Evolutionary conservation across 2,797 vertebrate species (phyloP).

Genomic region (Typhlichthys eigenmanni): DNA sequence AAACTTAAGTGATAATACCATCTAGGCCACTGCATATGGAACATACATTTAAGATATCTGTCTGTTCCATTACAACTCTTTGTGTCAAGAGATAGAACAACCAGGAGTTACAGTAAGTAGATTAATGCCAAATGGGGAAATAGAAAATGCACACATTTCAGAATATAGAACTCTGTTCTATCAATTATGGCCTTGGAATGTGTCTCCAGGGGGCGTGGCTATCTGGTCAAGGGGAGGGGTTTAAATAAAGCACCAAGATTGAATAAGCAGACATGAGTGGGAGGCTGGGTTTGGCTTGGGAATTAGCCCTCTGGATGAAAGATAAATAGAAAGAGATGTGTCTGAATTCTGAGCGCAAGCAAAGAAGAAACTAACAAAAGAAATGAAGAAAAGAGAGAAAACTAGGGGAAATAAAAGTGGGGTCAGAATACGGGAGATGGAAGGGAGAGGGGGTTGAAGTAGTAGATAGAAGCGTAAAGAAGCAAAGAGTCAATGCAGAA

Average conservation of each 20-base stretch:
- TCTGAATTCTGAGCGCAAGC: background rate
- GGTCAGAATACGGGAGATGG: slow-evolving; percentile 3
- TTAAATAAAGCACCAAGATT: slow-evolving; percentile 41
- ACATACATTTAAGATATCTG: slow-evolving; percentile 39
- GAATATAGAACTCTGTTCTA: slow-evolving; percentile 64
- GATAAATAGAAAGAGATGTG: slow-evolving; percentile 8
- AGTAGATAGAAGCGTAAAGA: background rate
- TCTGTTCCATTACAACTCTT: slow-evolving; percentile 49
- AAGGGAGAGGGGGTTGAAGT: background rate
- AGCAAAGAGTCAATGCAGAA: background rate
- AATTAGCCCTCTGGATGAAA: slow-evolving; percentile 22
- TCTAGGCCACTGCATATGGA: slow-evolving; percentile 6
- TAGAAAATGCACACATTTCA: slow-evolving; percentile 31
- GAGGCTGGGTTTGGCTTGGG: slow-evolving; percentile 30
- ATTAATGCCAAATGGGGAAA: slow-evolving; percentile 56
- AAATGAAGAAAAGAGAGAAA: background rate
- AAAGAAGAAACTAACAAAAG: background rate
- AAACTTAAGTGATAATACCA: slow-evolving; percentile 5
- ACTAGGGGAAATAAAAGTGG: slow-evolving; percentile 15
- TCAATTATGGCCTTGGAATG: slow-evolving; percentile 69
- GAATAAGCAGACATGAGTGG: slow-evolving; percentile 62
- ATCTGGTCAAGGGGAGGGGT: slow-evolving; percentile 41
- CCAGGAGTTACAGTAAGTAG: slow-evolving; percentile 40
- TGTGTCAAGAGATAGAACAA: slow-evolving; percentile 24
- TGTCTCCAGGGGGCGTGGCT: slow-evolving; percentile 49